Evolutionary conservation across 92 coral and sea anemone genomes (phyloP).

Genomic region (Phymanthus crucifer): DNA sequence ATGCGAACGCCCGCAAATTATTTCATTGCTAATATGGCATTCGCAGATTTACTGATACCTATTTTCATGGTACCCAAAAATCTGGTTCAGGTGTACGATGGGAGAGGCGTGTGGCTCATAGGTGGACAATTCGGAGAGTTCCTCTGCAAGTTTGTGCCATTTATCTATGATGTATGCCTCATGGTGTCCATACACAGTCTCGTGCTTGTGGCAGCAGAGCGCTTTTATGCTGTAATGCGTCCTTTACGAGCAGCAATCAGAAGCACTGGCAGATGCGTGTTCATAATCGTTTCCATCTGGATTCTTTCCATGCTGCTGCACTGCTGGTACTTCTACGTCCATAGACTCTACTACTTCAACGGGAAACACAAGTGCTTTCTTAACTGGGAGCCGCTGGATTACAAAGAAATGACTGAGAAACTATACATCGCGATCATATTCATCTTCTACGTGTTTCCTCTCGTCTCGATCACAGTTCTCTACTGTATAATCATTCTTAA

Average conservation of each 20-base stretch:
- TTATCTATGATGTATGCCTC: constrained; percentile 54
- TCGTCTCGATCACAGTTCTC: constrained; percentile 27
- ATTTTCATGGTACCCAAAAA: constrained; percentile 51
- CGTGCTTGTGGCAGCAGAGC: constrained; percentile 57
- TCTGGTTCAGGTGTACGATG: constrained; percentile 26
- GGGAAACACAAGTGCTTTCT: constrained; percentile 4
- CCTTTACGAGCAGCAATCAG: constrained; percentile 57
- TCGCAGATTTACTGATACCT: constrained; percentile 66
- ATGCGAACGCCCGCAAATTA: constrained; percentile 69
- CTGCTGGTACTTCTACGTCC: constrained; percentile 23
- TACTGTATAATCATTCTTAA: constrained; percentile 40
- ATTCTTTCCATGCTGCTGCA: constrained; percentile 23
- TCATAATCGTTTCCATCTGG: constrained; percentile 37
- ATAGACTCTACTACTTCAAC: not conserved
- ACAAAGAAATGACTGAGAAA: constrained; percentile 5
- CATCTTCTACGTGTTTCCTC: constrained; percentile 38
- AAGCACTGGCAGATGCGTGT: constrained; percentile 31
- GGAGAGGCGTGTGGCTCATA: constrained; percentile 36
- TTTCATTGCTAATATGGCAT: constrained; percentile 69
- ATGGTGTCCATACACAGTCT: constrained; percentile 70
- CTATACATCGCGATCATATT: constrained; percentile 30
- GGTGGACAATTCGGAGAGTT: constrained; percentile 53
- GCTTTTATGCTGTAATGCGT: constrained; percentile 61
- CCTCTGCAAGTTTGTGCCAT: constrained; percentile 64
- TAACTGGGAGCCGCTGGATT: constrained; percentile 43